Percentiles rank a stretch among this genome's conserved stretches.
Evolutionary conservation across 2,797 vertebrate genomes (phyloP).

Genomic region (Podarcis lilfordi): DNA sequence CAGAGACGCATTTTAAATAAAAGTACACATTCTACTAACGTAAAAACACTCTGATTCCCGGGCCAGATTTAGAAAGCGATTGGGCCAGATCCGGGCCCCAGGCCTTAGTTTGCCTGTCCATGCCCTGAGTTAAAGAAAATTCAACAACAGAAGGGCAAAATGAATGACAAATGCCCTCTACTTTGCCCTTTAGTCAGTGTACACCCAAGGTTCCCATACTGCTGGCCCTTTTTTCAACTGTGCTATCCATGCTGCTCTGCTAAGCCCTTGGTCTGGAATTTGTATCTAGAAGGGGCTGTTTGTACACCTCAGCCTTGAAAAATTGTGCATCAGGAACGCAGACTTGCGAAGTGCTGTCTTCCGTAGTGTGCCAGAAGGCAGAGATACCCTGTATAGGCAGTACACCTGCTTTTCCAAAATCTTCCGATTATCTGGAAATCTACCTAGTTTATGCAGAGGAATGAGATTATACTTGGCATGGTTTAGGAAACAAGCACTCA

Average conservation of each 20-base stretch:
- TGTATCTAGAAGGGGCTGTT: neutral
- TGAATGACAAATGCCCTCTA: neutral
- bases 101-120: no score
- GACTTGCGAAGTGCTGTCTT: neutral
- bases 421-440: neutral
- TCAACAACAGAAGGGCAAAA: neutral
- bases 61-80: no score
- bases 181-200: neutral
- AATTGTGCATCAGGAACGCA: neutral
- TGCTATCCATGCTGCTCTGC: neutral
- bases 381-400: neutral
- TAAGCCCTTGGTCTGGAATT: neutral
- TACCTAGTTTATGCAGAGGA: neutral
- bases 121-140: neutral
- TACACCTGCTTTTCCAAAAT: neutral
- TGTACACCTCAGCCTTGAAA: neutral
- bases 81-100: no score
- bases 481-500: constrained; percentile 3
- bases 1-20: no score
- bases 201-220: neutral
- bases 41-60: no score
- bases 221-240: neutral
- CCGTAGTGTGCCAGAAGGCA: neutral
- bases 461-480: neutral
- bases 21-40: no score